These are phyloP conservation scores for Acrossocheilus fasciatus DNA, from an alignment of 2,797 vertebrate genomes.

Conservation along the genomic window DNA sequence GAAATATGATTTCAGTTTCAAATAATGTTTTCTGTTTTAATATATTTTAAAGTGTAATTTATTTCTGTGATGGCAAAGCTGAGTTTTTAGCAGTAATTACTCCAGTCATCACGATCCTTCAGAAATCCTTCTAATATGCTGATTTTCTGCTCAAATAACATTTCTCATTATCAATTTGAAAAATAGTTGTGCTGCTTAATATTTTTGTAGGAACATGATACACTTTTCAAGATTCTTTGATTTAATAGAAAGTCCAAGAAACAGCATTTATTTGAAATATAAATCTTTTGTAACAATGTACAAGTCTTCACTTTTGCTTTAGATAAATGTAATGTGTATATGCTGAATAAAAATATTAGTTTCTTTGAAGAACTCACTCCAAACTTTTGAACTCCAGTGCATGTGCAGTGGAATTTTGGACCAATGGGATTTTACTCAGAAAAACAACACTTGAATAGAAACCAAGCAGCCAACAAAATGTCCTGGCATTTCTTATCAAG, in stretches of 20 bases:
- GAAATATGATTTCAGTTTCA: not conserved
- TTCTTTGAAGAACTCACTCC: not conserved
- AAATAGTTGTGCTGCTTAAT: not conserved
- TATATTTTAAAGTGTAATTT: not conserved
- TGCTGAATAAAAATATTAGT: not conserved
- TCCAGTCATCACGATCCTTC: not conserved
- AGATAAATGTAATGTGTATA: not conserved
- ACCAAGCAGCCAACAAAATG: not conserved
- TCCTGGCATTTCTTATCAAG: constrained; percentile 1
- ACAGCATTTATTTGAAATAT: not conserved
- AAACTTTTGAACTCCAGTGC: not conserved
- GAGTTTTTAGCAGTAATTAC: not conserved
- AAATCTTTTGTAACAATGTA: not conserved
- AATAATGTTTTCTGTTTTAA: not conserved
- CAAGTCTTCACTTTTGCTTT: not conserved
- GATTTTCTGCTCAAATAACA: not conserved
- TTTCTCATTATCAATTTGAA: not conserved
- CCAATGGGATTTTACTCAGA: not conserved
- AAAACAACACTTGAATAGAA: not conserved
- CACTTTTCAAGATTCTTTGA: not conserved
- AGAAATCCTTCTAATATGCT: not conserved
- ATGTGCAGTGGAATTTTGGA: not conserved
- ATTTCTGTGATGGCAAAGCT: not conserved
- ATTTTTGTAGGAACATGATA: not conserved
- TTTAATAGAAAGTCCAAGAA: not conserved